phyloP scores from a whole-genome alignment of 2,888 invertebrate species.

The Tachina lurida region DNA sequence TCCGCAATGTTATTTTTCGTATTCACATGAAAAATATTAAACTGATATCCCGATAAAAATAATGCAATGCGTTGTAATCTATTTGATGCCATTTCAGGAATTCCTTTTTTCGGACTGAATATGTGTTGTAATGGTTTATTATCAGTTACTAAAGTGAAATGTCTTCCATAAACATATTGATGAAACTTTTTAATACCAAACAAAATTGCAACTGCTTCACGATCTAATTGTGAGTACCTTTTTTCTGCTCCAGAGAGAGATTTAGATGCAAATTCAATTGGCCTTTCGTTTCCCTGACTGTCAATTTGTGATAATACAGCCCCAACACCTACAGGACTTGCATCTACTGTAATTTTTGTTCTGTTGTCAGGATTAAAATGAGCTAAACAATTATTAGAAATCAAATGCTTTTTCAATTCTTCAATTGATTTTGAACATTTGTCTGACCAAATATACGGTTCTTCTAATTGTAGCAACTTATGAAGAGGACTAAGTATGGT shows the following conservation, averaged over 20 bases:
- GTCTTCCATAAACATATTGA: conserved; percentile 79
- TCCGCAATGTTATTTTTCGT: conserved; percentile 72
- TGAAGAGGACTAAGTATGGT: no score
- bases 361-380: conserved; percentile 70
- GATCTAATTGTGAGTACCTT: conserved; percentile 9
- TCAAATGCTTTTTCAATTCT: no score
- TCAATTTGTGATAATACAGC: conserved; percentile 78
- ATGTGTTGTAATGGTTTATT: conserved; percentile 74
- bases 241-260: not conserved
- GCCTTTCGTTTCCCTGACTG: conserved; percentile 74
- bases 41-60: conserved; percentile 70
- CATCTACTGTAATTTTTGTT: conserved; percentile 70
- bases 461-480: no score
- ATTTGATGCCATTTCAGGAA: conserved; percentile 77
- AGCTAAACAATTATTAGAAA: conserved; percentile 58
- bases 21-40: conserved; percentile 70
- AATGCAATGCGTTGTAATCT: conserved; percentile 72
- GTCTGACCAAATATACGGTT: no score
- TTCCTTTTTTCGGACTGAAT: conserved; percentile 76
- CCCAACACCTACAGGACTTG: conserved; percentile 73
- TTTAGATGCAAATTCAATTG: not conserved
- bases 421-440: no score
- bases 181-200: conserved; percentile 80
- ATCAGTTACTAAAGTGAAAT: conserved; percentile 79
- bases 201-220: conserved; percentile 54